Evolutionary conservation across 2,888 invertebrate species (phyloP), one percentile per base, ranked within the genome.

Genomic region (Megalurothrips usitatus): DNA sequence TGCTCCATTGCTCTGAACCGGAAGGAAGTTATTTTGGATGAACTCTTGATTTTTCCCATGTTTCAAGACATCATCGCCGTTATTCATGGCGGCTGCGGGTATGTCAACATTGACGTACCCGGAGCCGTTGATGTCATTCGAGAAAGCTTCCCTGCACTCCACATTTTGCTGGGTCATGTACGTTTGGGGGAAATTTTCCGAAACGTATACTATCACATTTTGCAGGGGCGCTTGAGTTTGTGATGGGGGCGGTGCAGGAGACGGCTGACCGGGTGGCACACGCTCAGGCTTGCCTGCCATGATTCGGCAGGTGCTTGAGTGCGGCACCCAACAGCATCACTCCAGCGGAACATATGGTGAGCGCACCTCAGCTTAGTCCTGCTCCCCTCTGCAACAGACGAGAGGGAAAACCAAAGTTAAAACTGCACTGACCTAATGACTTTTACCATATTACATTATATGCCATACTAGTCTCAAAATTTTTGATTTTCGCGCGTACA

Each of bases 211-310:
- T 82, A 82, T 79, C 79, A 82, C 82, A 81, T 81, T 81, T 78
- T 81, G 81, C 34, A 82, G 81, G 34, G 68, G 68, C 23, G 68
- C 68, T 75, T 75, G 68, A 75, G 23, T 75, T 23, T 75, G 68
- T 75, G 68, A 75, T 26, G 68, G 12, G 68, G 68, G 68, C 12
- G 68, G 68, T 26, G 81, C 82, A 52, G 81, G 78, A 34, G 75
- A 49, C 48, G 80, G 80, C 79, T 81, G 79, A 80, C 80, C 79
- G 75, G 80, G 80, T 79, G 80, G 81, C 79, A 34, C 79, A 80
- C 79, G 80, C 81, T 82, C 82, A 78, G 82, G 81, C 82, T 82
- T 82, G 81, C 82, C 82, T 79, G 81, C 81, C 82, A 82, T 82
- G 81, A 79, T 82, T 81, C 80, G 48, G 80, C 79, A 78, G 52